Conservation (phyloP, 64 coral and sea anemone species). For the Acropora yongei region DNA sequence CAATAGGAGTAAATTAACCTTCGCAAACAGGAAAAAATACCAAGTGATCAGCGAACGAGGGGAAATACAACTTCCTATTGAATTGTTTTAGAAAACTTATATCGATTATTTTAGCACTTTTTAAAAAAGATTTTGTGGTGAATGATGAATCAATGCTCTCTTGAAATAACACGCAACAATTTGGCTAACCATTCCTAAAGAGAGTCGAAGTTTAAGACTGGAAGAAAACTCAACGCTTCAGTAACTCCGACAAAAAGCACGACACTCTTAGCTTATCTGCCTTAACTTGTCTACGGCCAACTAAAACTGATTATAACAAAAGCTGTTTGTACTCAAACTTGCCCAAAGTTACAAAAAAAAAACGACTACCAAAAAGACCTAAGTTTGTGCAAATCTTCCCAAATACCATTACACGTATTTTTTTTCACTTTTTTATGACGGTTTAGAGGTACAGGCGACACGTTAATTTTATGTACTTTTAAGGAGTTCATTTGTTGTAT, state of each 20-base stretch:
- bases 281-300: background rate
- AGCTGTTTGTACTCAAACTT: background rate
- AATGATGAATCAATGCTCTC: background rate
- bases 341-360: background rate
- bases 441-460: too few species aligned
- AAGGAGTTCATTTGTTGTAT: too few species aligned
- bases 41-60: background rate
- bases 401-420: background rate
- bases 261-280: background rate
- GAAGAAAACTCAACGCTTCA: background rate
- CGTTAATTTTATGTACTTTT: too few species aligned
- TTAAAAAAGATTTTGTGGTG: too few species aligned
- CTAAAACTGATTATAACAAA: background rate
- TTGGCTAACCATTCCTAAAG: background rate
- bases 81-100: too few species aligned
- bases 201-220: background rate
- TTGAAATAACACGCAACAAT: background rate
- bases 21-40: constrained; percentile 41
- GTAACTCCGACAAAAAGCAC: background rate
- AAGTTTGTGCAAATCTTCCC: background rate
- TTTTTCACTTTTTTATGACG: too few species aligned
- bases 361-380: too few species aligned
- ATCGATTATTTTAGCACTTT: too few species aligned
- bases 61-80: background rate
- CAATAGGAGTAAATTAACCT: background rate